Evolutionary conservation across 2,113 vertebrate genomes (phyloP).

Genomic region (Falcunculus frontatus): DNA sequence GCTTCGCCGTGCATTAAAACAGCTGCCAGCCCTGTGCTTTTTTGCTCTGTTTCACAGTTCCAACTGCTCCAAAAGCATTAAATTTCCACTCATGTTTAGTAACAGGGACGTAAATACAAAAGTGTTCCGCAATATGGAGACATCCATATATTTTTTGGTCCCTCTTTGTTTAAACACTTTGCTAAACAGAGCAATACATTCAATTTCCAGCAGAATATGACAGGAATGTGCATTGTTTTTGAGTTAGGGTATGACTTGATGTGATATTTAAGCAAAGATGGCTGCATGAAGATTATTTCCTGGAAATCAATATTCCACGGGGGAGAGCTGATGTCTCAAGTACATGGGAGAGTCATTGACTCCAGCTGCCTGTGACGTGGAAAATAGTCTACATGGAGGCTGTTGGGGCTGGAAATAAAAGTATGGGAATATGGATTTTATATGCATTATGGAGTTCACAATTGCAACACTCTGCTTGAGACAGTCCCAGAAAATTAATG

Average conservation of each 20-base stretch:
- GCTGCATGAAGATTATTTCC: not conserved
- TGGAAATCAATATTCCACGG: slow-evolving; percentile 36
- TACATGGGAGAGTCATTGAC: slow-evolving; percentile 1
- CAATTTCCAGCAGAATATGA: not conserved
- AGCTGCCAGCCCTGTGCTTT: not conserved
- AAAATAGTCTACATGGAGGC: not conserved
- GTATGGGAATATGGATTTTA: not conserved
- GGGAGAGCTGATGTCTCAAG: slow-evolving; percentile 1
- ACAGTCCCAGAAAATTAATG: slow-evolving; percentile 18
- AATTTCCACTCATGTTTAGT: not conserved
- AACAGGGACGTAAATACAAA: not conserved
- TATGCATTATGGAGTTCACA: not conserved
- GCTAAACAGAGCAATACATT: not conserved
- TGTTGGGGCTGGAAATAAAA: slow-evolving; percentile 5
- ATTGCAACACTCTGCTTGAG: not conserved
- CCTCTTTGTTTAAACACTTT: not conserved
- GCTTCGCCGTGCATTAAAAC: not conserved
- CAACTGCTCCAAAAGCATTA: not conserved
- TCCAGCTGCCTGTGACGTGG: not conserved
- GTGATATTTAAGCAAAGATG: slow-evolving; percentile 5
- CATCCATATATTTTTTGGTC: not conserved
- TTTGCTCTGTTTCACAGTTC: not conserved
- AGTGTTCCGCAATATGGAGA: not conserved
- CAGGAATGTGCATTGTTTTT: not conserved
- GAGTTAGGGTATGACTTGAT: not conserved